Conservation (phyloP, 37 sponge, comb jelly and placozoan genomes). For the Halichondria panicea region DNA sequence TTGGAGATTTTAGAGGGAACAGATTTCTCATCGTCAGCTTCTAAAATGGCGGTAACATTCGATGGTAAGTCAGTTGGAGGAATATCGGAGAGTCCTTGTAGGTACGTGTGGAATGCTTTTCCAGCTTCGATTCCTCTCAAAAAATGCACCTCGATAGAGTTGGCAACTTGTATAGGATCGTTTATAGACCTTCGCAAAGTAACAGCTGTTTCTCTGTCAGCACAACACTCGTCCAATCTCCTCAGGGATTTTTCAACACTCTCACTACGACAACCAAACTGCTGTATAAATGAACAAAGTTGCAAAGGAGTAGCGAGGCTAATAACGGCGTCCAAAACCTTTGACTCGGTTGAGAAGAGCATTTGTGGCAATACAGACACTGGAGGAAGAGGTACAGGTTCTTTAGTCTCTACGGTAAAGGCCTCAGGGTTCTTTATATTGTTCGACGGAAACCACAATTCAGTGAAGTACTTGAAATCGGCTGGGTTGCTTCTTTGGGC, state of each 20-base stretch:
- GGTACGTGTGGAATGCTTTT: conserved; percentile 16
- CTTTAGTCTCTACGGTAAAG: conserved; percentile 25
- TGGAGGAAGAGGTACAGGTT: conserved; percentile 11
- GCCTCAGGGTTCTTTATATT: conserved; percentile 23
- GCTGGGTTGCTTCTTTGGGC: not conserved
- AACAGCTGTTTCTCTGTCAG: not conserved
- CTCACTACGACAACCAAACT: conserved; percentile 49
- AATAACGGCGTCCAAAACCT: conserved; percentile 1
- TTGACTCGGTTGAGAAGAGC: conserved; percentile 1
- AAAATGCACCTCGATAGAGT: conserved; percentile 26
- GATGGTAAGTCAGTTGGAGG: not conserved
- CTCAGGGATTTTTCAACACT: conserved; percentile 18
- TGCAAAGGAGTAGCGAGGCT: conserved; percentile 1
- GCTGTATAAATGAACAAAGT: conserved; percentile 40
- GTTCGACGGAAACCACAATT: conserved; percentile 26
- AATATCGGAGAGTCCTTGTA: conserved; percentile 8
- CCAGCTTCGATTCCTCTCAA: conserved; percentile 15
- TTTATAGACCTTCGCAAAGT: not conserved
- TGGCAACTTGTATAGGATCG: conserved; percentile 1
- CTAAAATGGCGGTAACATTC: not conserved
- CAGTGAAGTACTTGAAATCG: conserved; percentile 32
- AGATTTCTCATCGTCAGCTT: not conserved
- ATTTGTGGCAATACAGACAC: not conserved
- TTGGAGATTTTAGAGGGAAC: not conserved
- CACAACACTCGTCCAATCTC: conserved; percentile 20